These are phyloP conservation scores for Cyprinodon tularosa DNA, from an alignment of 2,113 vertebrate genomes.

Conservation along the genomic window DNA sequence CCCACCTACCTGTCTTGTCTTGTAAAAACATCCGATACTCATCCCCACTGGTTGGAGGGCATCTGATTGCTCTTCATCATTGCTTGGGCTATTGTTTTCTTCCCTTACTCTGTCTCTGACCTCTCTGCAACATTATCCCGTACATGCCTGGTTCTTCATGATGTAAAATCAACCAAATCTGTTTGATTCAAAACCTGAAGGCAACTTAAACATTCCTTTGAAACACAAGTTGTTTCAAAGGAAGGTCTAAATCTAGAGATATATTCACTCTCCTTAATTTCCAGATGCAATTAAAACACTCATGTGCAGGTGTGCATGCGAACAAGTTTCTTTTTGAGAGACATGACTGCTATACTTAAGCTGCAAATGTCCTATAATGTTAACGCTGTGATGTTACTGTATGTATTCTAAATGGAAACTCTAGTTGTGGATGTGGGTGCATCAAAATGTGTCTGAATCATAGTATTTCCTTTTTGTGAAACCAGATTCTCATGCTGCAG, in stretches of 20 bases:
- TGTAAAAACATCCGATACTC: neutral
- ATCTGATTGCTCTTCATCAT: too few species aligned
- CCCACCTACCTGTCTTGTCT: neutral
- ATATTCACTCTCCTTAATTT: neutral
- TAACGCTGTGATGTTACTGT: too few species aligned
- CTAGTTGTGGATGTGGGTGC: slow-evolving; percentile 3
- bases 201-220: neutral
- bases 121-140: neutral
- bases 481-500: slow-evolving; percentile 28
- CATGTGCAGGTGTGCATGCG: neutral
- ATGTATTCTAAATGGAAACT: too few species aligned
- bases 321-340: neutral
- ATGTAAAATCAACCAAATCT: neutral
- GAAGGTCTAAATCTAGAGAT: neutral
- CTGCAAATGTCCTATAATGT: neutral
- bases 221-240: too few species aligned
- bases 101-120: neutral
- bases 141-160: neutral
- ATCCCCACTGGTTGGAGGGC: neutral
- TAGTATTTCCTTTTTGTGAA: slow-evolving; percentile 21
- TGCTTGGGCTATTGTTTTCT: neutral
- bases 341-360: neutral
- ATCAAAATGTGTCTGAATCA: neutral
- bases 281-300: neutral
- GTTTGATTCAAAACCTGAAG: neutral